These are phyloP conservation scores for Lithodes maja DNA, from an alignment of 2,888 invertebrate species.

Conservation along the genomic window DNA sequence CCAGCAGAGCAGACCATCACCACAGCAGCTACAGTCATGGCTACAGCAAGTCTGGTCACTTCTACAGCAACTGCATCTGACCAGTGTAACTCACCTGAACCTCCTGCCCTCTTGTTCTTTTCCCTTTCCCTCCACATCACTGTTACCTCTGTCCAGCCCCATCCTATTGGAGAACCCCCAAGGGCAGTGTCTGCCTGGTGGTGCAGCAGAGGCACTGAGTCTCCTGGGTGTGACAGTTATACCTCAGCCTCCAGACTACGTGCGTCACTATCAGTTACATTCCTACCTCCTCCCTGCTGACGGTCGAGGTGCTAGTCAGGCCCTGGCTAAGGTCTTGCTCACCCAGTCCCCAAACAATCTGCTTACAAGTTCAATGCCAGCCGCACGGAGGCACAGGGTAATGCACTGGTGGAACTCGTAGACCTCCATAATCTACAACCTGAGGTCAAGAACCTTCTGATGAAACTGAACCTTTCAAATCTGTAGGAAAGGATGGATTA, in stretches of 20 bases:
- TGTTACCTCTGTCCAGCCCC: constrained; percentile 14
- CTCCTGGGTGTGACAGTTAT: constrained; percentile 37
- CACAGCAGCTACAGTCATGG: constrained; percentile 20
- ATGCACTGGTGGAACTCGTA: constrained; percentile 11
- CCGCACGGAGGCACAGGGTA: background rate
- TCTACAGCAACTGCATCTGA: constrained; percentile 19
- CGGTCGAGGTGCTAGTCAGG: constrained; percentile 30
- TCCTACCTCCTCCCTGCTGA: constrained; percentile 12
- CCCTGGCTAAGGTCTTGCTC: constrained; percentile 7
- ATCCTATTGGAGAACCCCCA: constrained; percentile 1
- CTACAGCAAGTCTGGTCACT: constrained; percentile 23
- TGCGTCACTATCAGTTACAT: constrained; percentile 23
- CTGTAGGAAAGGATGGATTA: background rate
- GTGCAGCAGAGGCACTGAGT: background rate
- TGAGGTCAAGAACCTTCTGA: constrained; percentile 14
- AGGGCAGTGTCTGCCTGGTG: background rate
- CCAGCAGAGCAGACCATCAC: background rate
- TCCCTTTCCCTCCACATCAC: background rate
- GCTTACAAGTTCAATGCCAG: background rate
- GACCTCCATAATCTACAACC: constrained; percentile 15
- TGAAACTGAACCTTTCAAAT: constrained; percentile 17
- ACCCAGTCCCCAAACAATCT: background rate
- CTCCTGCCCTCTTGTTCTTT: constrained; percentile 8
- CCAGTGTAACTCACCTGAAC: constrained; percentile 9
- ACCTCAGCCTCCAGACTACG: constrained; percentile 13